A percentile compares a stretch with the other conserved stretches of the same genome.
Conservation (phyloP, 2,888 invertebrate genomes). For the Eupsilia transversa region DNA sequence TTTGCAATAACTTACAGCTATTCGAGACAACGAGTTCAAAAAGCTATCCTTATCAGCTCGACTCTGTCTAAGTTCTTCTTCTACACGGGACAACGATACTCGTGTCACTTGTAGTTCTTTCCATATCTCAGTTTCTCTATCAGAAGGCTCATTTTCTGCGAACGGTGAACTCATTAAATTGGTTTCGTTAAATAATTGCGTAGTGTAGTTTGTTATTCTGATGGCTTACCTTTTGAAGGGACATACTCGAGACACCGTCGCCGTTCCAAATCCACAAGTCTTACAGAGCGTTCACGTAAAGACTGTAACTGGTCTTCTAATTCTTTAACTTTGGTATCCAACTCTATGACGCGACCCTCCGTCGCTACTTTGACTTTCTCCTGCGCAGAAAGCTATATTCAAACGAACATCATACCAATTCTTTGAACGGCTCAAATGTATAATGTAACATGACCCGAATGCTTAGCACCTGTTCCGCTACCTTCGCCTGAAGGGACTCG, state of each 20-base stretch:
- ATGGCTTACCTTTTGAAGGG: slow-evolving; percentile 80
- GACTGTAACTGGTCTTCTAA: slow-evolving; percentile 75
- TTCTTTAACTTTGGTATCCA: slow-evolving; percentile 78
- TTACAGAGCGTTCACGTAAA: slow-evolving; percentile 78
- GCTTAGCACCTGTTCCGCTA: slow-evolving; percentile 83
- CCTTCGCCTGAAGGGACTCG: slow-evolving; percentile 81
- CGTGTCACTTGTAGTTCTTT: slow-evolving; percentile 86
- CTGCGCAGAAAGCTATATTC: slow-evolving; percentile 66
- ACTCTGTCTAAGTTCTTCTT: slow-evolving; percentile 83
- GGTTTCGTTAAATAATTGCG: neutral
- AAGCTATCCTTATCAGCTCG: slow-evolving; percentile 88
- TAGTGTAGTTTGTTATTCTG: neutral
- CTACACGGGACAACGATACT: slow-evolving; percentile 78
- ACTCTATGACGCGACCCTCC: slow-evolving; percentile 71
- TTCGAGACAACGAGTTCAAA: slow-evolving; percentile 84
- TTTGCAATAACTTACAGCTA: slow-evolving; percentile 80
- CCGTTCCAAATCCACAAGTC: slow-evolving; percentile 80
- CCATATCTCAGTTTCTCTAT: slow-evolving; percentile 88
- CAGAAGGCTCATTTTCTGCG: slow-evolving; percentile 83
- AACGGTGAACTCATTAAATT: slow-evolving; percentile 34
- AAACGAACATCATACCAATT: slow-evolving; percentile 29
- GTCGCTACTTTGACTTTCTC: slow-evolving; percentile 75
- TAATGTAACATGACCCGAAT: slow-evolving; percentile 58
- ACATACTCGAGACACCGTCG: slow-evolving; percentile 81
- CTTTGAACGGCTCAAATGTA: slow-evolving; percentile 13